Conservation (phyloP, 2,888 invertebrate genomes). For the Cephalotes varians region DNA sequence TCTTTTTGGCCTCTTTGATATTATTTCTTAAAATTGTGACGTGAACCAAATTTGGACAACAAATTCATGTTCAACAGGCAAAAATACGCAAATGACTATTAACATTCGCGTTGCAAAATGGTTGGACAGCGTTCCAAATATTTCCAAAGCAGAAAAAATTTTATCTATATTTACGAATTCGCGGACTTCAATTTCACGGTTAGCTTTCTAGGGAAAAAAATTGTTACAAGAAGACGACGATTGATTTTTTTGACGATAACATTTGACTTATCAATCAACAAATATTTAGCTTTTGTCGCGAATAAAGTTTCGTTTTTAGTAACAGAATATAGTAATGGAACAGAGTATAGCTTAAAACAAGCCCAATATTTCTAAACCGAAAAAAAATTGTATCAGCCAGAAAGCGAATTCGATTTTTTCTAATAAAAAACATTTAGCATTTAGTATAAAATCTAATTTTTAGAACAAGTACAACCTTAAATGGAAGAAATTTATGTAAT, state of each 20-base stretch:
- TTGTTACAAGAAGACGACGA: slow-evolving; percentile 7
- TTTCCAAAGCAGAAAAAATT: not conserved
- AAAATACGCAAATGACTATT: no score
- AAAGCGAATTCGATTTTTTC: not conserved
- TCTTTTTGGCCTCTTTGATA: no score
- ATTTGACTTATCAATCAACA: slow-evolving; percentile 17
- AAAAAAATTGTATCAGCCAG: slow-evolving; percentile 6
- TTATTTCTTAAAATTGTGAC: no score
- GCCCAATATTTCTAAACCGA: not conserved
- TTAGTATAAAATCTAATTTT: slow-evolving; percentile 3
- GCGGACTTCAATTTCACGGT: no score
- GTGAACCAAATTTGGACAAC: no score
- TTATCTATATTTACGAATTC: not conserved
- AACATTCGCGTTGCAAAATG: no score
- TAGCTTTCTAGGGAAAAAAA: not conserved
- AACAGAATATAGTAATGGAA: no score
- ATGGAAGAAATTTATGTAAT: not conserved
- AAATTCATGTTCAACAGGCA: no score
- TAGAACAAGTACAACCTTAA: not conserved
- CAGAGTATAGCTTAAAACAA: slow-evolving; percentile 25
- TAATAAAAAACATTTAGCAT: slow-evolving; percentile 30
- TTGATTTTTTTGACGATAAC: slow-evolving; percentile 25
- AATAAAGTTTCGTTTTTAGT: slow-evolving; percentile 43
- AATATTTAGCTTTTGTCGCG: slow-evolving; percentile 38
- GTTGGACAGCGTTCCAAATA: no score